Evolutionary conservation across 2,888 invertebrate species (phyloP).

Genomic region (Cynaeus angustus): DNA sequence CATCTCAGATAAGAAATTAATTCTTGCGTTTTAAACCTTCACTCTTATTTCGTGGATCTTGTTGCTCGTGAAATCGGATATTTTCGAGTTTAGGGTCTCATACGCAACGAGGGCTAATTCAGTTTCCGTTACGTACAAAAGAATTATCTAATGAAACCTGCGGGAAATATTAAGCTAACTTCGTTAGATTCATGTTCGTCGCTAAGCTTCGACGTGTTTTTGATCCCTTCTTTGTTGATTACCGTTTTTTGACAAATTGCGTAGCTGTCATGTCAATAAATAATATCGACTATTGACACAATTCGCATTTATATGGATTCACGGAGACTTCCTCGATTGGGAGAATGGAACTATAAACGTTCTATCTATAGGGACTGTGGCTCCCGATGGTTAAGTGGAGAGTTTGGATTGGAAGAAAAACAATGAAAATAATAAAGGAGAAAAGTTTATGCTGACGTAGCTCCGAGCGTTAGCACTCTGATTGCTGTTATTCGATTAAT

Average conservation of each 20-base stretch:
- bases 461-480: conserved; percentile 5
- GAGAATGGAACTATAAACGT: conserved; percentile 24
- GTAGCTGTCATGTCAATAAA: neutral
- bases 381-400: conserved; percentile 26
- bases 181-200: neutral
- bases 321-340: conserved; percentile 12
- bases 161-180: no score
- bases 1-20: conserved; percentile 30
- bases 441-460: conserved; percentile 17
- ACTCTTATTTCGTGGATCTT: no score
- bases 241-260: neutral
- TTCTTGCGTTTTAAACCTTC: conserved; percentile 15
- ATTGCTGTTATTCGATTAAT: conserved; percentile 22
- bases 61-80: no score
- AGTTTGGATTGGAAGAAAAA: conserved; percentile 11
- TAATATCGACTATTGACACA: conserved; percentile 16
- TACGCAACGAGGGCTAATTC: neutral
- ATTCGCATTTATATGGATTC: conserved; percentile 9
- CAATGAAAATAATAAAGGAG: conserved; percentile 17
- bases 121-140: conserved; percentile 6
- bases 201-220: neutral
- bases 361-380: conserved; percentile 7
- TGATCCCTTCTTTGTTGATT: neutral
- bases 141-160: neutral
- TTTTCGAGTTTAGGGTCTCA: no score